Percentiles rank a stretch among this genome's conserved stretches.
Evolutionary conservation across 2,888 invertebrate genomes (phyloP).

Genomic region (Eupsilia transversa): DNA sequence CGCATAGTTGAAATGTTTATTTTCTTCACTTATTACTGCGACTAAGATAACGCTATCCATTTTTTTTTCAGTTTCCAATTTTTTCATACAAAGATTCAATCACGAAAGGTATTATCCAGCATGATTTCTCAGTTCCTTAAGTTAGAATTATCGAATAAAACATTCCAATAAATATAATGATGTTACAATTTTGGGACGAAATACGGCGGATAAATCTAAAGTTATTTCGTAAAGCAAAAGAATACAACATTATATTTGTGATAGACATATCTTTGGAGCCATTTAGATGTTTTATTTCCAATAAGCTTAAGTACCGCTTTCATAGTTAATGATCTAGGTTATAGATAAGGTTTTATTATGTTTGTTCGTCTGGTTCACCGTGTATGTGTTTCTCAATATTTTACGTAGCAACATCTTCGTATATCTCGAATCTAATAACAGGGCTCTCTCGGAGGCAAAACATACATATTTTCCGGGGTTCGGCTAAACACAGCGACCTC

Average conservation of each 20-base stretch:
- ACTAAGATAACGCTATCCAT: conserved; percentile 17
- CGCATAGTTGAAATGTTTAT: conserved; percentile 60
- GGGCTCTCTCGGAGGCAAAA: conserved; percentile 79
- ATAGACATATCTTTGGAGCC: conserved; percentile 23
- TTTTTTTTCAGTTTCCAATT: conserved; percentile 18
- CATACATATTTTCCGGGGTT: conserved; percentile 82
- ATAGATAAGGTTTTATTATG: conserved; percentile 45
- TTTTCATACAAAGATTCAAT: conserved; percentile 43
- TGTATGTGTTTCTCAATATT: conserved; percentile 60
- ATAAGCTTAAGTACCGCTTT: conserved; percentile 50
- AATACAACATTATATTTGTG: conserved; percentile 39
- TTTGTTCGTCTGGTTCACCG: conserved; percentile 47
- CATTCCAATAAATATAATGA: conserved; percentile 48
- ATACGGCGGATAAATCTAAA: conserved; percentile 12
- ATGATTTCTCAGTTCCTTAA: conserved; percentile 24
- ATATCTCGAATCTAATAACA: conserved; percentile 84
- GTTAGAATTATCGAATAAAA: conserved; percentile 41
- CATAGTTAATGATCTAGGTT: conserved; percentile 42
- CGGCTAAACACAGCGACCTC: conserved; percentile 84
- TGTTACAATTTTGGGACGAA: conserved; percentile 41
- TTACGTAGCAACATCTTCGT: conserved; percentile 70
- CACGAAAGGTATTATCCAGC: conserved; percentile 13
- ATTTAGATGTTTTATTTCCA: conserved; percentile 50
- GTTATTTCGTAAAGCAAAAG: conserved; percentile 39
- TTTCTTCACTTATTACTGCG: conserved; percentile 38